These are phyloP conservation scores for Exephanes ischioxanthus DNA, from an alignment of 2,888 invertebrate genomes.

Conservation along the genomic window DNA sequence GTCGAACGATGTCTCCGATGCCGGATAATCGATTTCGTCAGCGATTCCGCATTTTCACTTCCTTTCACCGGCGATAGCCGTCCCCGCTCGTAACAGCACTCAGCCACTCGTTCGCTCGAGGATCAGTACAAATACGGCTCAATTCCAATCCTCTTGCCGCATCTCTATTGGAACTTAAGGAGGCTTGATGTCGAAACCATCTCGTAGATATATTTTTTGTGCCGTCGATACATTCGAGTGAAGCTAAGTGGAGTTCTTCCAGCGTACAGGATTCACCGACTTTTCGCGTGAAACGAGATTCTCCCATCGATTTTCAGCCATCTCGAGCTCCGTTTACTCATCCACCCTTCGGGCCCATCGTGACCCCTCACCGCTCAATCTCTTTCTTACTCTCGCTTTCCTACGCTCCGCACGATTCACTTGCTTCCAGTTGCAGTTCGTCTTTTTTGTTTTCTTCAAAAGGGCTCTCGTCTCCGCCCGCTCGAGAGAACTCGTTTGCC, in stretches of 20 bases:
- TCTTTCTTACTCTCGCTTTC: conserved; percentile 41
- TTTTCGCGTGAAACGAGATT: conserved; percentile 32
- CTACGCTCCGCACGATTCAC: conserved; percentile 16
- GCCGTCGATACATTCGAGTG: not conserved
- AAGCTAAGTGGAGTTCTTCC: not conserved
- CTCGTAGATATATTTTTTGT: not conserved
- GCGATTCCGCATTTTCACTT: conserved; percentile 13
- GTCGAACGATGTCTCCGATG: conserved; percentile 17
- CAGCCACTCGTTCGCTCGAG: conserved; percentile 40
- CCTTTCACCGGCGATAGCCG: conserved; percentile 12
- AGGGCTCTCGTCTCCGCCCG: not conserved
- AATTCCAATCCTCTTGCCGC: conserved; percentile 23
- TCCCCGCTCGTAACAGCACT: conserved; percentile 28
- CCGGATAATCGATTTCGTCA: conserved; percentile 24
- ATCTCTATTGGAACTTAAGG: conserved; percentile 45
- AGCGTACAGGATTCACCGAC: conserved; percentile 51
- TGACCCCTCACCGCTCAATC: conserved; percentile 31
- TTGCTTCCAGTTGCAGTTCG: conserved; percentile 8
- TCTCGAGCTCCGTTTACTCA: conserved; percentile 7
- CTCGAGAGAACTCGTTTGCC: not conserved
- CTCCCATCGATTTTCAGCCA: conserved; percentile 50
- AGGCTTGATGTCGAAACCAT: conserved; percentile 13
- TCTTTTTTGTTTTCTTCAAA: conserved; percentile 13
- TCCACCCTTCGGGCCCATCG: conserved; percentile 17
- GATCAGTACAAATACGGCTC: conserved; percentile 31